Evolutionary conservation across 2,113 vertebrate species (phyloP), one percentile per base, ranked within the genome.

Genomic region (Chionomys nivalis): DNA sequence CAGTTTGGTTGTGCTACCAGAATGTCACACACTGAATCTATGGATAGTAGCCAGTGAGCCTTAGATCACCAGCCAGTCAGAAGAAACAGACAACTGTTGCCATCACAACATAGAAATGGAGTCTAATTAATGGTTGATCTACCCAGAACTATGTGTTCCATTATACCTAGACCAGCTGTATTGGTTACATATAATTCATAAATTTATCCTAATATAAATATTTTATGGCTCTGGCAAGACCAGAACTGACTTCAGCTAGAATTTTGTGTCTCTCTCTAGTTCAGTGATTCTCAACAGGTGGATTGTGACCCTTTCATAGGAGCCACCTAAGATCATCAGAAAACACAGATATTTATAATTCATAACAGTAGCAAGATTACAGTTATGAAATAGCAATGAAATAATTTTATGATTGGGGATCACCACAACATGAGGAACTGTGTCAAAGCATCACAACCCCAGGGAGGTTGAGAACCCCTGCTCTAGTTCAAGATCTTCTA

Each of bases 161-260:
- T 39, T 70, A 93, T 87, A 81, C 70, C 88, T 36, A 92, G 23
- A 31, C 19, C 8, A 83, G 28, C 7, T 87, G 44, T 92, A n/a
- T 85, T 90, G 7, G n/a, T 52, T 88, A 82, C 44, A 28, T 93
- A 78, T 10, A 3, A 66, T 44, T 83, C 14, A 95, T 86, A 94
- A 66, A 87, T 52, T 52, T 86, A 47, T 85, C 49, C 31, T 77
- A 44, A 93, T 91, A 72, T 78, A n/a, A 96, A 78, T 26, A 94
- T 42, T 89, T 72, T 47, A 52, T 72, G 52, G 55, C 19, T 94
- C 90, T 42, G 31, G 49, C 9, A 39, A 96, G 13, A 42, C 23
- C 13, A 70, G 72, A 44, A 65, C 0, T 85, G 58, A 94, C 93
- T 87, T 87, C 76, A 90, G 17, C 85, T 39, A 77, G 28, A 89